These are phyloP conservation scores for Papilio glaucus DNA, from an alignment of 1,140 invertebrate species.

Conservation along the genomic window DNA sequence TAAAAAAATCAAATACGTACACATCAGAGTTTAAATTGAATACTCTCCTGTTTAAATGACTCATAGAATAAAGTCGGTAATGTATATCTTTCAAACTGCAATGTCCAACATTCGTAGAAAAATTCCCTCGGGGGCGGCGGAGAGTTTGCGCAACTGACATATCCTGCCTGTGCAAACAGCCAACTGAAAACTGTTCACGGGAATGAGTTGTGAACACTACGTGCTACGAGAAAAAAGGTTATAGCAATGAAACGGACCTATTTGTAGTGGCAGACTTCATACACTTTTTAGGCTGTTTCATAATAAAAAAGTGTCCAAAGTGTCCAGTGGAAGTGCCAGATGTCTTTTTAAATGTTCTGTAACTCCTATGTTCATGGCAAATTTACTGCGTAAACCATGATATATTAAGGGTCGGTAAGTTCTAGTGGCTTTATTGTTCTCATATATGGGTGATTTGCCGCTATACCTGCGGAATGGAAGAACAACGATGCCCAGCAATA, in stretches of 20 bases:
- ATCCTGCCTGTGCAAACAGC: slow-evolving; percentile 7
- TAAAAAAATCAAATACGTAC: too few relatives aligned
- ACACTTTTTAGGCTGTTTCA: background rate
- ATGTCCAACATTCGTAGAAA: slow-evolving; percentile 9
- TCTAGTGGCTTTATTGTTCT: too few relatives aligned
- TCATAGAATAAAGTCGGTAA: background rate
- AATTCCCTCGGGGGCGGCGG: background rate
- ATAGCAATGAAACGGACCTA: background rate
- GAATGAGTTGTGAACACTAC: slow-evolving; percentile 16
- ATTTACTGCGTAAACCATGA: too few relatives aligned
- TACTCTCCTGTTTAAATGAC: background rate
- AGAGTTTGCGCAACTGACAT: slow-evolving; percentile 3
- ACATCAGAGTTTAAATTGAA: background rate
- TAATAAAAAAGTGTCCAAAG: background rate
- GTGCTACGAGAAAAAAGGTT: slow-evolving; percentile 19
- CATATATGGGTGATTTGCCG: too few relatives aligned
- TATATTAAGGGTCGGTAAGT: too few relatives aligned
- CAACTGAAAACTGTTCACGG: background rate
- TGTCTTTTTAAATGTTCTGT: background rate
- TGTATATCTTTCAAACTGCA: slow-evolving; percentile 1
- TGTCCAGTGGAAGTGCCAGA: background rate
- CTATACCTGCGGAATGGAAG: too few relatives aligned
- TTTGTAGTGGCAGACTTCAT: background rate
- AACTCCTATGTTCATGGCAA: background rate
- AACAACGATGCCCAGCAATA: too few relatives aligned